Percentiles rank a stretch among this genome's conserved stretches.
Conservation (phyloP, 1,140 invertebrate species). For the Trypoxylus dichotomus region DNA sequence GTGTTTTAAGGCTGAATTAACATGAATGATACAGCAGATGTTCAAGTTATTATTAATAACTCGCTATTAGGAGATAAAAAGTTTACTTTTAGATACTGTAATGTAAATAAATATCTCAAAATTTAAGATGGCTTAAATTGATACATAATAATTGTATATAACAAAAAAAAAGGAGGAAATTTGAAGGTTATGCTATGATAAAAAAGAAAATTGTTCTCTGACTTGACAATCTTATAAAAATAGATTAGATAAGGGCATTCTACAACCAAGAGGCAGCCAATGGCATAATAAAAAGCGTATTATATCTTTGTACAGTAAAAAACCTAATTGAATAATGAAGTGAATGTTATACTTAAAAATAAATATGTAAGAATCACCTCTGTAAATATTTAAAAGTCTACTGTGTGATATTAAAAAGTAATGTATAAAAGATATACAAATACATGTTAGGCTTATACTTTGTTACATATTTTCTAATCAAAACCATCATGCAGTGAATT, state of each 20-base stretch:
- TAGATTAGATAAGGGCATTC: not conserved
- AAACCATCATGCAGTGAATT: conserved; percentile 51
- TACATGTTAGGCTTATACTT: conserved; percentile 12
- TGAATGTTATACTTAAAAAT: not conserved
- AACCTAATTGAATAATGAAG: not conserved
- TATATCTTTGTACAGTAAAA: not conserved
- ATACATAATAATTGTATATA: not conserved
- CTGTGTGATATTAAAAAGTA: not conserved
- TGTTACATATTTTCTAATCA: conserved; percentile 50
- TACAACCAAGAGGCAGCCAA: not conserved
- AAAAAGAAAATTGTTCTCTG: not conserved
- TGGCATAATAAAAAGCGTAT: not conserved
- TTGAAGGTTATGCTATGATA: conserved; percentile 1
- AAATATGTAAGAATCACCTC: not conserved
- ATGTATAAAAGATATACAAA: conserved; percentile 1
- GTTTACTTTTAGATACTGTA: not conserved
- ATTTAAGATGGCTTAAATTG: not conserved
- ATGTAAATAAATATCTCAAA: not conserved
- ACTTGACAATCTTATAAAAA: not conserved
- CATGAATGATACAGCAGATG: conserved; percentile 10
- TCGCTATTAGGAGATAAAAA: not conserved
- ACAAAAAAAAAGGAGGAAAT: not conserved
- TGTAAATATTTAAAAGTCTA: not conserved
- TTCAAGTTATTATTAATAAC: not conserved
- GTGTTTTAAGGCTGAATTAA: not conserved